Base-by-base conservation (phyloP, 2,113 vertebrate species). In the Anoura caudifer region DNA sequence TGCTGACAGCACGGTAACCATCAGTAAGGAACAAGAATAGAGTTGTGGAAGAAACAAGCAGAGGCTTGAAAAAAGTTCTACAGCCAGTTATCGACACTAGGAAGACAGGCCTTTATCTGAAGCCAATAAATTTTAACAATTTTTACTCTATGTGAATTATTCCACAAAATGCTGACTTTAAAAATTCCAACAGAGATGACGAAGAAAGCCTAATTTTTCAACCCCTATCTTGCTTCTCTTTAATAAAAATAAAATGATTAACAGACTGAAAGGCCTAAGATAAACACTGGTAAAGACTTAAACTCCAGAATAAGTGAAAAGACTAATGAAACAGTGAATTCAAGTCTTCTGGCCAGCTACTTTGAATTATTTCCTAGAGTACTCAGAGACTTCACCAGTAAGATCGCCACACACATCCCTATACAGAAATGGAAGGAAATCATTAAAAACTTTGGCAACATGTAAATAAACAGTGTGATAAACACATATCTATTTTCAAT, bases 191-290 rank as follows among this genome's bases (percentile, higher is more conserved):
- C 5, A 85, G 54, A 89, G 22, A 61, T 72, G 45, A 89, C 52
- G 88, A 82, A 54, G n/a, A 47, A 94, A 77, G 56, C 56, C 0
- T 50, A 86, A 73, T n/a, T 96, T 69, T 81, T 88, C 50, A 95
- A 38, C 14, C 63, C 52, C 28, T 54, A 90, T 26, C 90, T 47
- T 87, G 15, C 61, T 89, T 95, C n/a, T 90, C 54, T 90, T 94
- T 80, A 84, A 50, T 50, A 65, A 95, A 91, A 41, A 85, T 43
- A 67, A 88, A 83, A 85, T 67, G n/a, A 72, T 73, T 83, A 76
- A 33, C 24, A 91, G 41, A 47, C 14, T 73, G 38, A 33, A 90
- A 76, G 14, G n/a, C 28, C 17, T 82, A 91, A 0, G 7, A 50
- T n/a, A 79, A 82, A 82, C 31, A 73, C 0, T 38, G 36, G 33